A percentile compares a stretch with the other conserved stretches of the same genome.
Evolutionary conservation across 2,113 vertebrate genomes (phyloP).

Genomic region (Heterochromis multidens): DNA sequence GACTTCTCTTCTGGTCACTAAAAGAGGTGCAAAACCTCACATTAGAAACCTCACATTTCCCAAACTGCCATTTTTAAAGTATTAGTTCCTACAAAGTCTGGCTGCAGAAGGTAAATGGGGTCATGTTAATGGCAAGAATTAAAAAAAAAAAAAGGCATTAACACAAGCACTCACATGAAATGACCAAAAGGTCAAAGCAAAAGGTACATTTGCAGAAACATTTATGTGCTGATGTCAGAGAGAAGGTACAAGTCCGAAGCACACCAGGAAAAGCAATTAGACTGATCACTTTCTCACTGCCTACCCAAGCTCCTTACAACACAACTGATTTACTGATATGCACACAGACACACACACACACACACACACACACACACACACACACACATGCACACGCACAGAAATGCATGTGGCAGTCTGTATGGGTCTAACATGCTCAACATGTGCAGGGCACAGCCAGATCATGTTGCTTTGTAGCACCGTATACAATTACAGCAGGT

Average conservation of each 20-base stretch:
- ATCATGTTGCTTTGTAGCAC: conserved; percentile 44
- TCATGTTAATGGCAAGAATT: background rate
- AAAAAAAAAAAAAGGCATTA: background rate
- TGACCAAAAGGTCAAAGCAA: background rate
- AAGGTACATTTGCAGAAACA: background rate
- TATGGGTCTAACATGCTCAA: conserved; percentile 6
- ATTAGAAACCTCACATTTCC: background rate
- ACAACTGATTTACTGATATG: conserved; percentile 6
- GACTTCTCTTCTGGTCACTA: background rate
- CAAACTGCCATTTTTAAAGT: background rate
- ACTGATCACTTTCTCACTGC: conserved; percentile 45
- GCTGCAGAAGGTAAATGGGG: background rate
- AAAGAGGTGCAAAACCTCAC: background rate
- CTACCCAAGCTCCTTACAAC: background rate
- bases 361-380: background rate
- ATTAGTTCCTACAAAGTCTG: background rate
- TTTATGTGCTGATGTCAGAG: conserved; percentile 6
- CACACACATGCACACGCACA: background rate
- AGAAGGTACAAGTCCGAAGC: background rate
- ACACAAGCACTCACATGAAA: background rate
- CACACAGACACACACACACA: conserved; percentile 4
- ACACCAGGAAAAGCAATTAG: conserved; percentile 54
- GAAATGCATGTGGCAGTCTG: background rate
- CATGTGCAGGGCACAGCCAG: conserved; percentile 21
- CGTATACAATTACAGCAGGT: conserved; percentile 49